Evolutionary conservation across 2,113 vertebrate species (phyloP), one percentile per base, ranked within the genome.

Genomic region (Rhadina sibilatrix): DNA sequence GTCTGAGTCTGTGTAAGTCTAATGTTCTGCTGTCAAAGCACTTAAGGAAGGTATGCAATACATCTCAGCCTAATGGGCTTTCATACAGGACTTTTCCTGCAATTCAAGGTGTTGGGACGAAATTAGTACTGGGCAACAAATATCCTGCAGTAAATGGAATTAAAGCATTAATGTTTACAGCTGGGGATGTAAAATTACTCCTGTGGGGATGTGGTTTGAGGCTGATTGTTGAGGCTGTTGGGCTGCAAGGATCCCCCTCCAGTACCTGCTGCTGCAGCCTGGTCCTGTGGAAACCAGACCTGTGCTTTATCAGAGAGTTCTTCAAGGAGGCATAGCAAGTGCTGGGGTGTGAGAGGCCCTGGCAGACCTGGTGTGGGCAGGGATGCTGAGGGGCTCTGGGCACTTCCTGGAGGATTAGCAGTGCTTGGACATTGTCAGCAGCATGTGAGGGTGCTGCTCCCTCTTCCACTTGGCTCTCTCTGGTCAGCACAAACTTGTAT

Each of bases 401-500:
- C 5, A 2, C 13, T 27, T 53, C 42, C 2, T 0, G 12, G 4
- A 35, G 38, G 4, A 8, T 27, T 3, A 40, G 46, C 17, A 27
- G 28, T 2, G 53, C 66, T 25, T 31, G 80, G 35, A 18, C 38
- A 6, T 0, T 16, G 42, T 28, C 52, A 57, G 54, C 11, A 17
- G 69, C 10, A 0, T 2, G 15, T 2, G 49, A 42, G 23, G 56
- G 30, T 44, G 37, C 60, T 46, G 35, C 4, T 28, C 28, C 35
- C 15, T 82, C 53, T 76, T 28, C 50, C 6, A 23, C 11, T 11
- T 30, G 47, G 25, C 42, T 66, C 69, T 37, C 42, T 7, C 9
- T 0, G 0, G 9, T 25, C 14, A 11, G 38, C 12, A 13, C n/a
- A 9, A 10, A 15, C 3, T 7, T 0, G 0, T n/a, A 18, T 5